phyloP scores from a whole-genome alignment of 2,797 vertebrate species.

The Corythornis leucogaster region DNA sequence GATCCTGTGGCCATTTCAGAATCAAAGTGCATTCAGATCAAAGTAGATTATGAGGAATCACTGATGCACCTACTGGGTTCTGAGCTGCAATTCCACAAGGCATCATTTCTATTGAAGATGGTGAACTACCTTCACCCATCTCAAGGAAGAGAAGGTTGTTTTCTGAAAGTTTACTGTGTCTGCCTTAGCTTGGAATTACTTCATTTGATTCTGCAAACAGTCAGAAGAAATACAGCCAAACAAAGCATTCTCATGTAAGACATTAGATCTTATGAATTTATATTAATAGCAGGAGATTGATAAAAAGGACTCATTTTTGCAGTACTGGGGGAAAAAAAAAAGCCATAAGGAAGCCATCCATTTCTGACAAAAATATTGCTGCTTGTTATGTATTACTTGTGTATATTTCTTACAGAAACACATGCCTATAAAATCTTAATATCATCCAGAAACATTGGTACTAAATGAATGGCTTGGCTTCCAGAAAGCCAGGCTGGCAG shows the following conservation, averaged over 20 bases:
- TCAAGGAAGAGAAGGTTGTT: not conserved
- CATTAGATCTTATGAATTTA: not conserved
- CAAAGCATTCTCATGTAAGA: not conserved
- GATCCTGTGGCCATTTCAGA: conserved; percentile 35
- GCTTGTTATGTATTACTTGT: not conserved
- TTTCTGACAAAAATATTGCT: not conserved
- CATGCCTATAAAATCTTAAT: not conserved
- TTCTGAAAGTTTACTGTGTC: not conserved
- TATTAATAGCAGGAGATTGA: not conserved
- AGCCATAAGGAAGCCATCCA: not conserved
- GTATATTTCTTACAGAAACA: not conserved
- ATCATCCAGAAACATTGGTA: not conserved
- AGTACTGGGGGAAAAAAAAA: not conserved
- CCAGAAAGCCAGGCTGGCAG: not conserved
- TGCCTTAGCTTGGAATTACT: not conserved
- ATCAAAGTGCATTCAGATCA: conserved; percentile 57
- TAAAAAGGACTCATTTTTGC: not conserved
- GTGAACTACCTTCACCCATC: not conserved
- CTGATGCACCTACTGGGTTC: not conserved
- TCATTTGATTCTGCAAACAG: not conserved
- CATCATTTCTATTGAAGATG: not conserved
- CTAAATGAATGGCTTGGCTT: not conserved
- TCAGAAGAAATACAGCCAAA: not conserved
- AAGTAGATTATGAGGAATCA: not conserved
- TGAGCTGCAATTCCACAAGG: conserved; percentile 16